Evolutionary conservation across 1,140 invertebrate species (phyloP).

Genomic region (Pollicipes pollicipes): DNA sequence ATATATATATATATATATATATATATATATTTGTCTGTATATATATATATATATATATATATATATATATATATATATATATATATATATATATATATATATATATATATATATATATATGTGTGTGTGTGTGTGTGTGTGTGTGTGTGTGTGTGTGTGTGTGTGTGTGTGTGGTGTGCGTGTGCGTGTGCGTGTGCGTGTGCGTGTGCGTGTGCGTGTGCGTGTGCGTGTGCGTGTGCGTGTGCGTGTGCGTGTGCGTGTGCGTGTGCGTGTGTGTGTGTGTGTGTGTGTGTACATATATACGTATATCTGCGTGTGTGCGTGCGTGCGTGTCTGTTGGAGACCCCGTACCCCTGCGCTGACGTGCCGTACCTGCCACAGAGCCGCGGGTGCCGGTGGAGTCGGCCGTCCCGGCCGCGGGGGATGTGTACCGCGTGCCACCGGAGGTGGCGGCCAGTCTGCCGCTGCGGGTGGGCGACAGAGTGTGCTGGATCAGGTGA

Average conservation of each 20-base stretch:
- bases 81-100: too few relatives aligned
- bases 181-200: too few relatives aligned
- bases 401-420: neutral
- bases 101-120: constrained; percentile 5
- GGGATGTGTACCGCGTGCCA: neutral
- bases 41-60: too few relatives aligned
- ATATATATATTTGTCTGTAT: too few relatives aligned
- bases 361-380: neutral
- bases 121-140: constrained; percentile 6
- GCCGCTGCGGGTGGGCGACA: neutral
- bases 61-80: too few relatives aligned
- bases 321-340: constrained; percentile 5
- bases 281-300: too few relatives aligned
- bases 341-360: too few relatives aligned
- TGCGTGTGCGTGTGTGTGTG: constrained; percentile 7
- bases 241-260: constrained; percentile 5
- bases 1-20: too few relatives aligned
- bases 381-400: neutral
- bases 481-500: constrained; percentile 21
- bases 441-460: neutral
- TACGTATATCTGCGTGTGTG: too few relatives aligned
- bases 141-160: constrained; percentile 8
- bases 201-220: constrained; percentile 5
- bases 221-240: constrained; percentile 3
- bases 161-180: constrained; percentile 10